phyloP scores from a whole-genome alignment of 2,113 vertebrate species.

The Campylomormyrus tamandua region DNA sequence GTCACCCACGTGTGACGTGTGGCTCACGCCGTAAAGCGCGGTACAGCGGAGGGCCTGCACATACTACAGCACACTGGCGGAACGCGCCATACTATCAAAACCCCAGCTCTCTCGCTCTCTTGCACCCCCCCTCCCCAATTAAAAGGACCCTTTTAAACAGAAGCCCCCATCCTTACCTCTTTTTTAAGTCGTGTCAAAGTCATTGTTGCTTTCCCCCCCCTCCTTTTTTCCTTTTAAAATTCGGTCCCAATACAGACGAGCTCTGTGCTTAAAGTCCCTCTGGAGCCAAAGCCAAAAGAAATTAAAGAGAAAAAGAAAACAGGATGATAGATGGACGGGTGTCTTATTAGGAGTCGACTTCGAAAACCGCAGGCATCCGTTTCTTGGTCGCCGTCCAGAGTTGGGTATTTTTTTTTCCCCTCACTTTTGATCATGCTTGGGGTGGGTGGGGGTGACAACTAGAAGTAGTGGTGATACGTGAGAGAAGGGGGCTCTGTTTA shows the following conservation, averaged over 20 bases:
- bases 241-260: background rate
- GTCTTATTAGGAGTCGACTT: conserved; percentile 14
- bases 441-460: conserved; percentile 13
- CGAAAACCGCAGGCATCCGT: background rate
- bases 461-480: conserved; percentile 34
- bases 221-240: background rate
- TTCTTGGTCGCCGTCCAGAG: conserved; percentile 1
- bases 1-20: background rate
- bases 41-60: background rate
- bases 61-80: background rate
- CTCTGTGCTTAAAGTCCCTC: background rate
- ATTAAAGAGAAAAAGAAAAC: background rate
- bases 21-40: background rate
- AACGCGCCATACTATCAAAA: background rate
- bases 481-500: conserved; percentile 43
- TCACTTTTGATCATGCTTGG: background rate
- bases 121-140: background rate
- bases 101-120: background rate
- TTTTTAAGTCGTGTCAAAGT: background rate
- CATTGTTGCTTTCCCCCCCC: background rate
- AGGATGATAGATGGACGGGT: conserved; percentile 7
- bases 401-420: background rate
- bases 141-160: background rate
- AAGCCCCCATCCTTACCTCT: background rate
- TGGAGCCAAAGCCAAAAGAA: background rate